Evolutionary conservation across 2,888 invertebrate genomes (phyloP).

Genomic region (Cephus pulcher): DNA sequence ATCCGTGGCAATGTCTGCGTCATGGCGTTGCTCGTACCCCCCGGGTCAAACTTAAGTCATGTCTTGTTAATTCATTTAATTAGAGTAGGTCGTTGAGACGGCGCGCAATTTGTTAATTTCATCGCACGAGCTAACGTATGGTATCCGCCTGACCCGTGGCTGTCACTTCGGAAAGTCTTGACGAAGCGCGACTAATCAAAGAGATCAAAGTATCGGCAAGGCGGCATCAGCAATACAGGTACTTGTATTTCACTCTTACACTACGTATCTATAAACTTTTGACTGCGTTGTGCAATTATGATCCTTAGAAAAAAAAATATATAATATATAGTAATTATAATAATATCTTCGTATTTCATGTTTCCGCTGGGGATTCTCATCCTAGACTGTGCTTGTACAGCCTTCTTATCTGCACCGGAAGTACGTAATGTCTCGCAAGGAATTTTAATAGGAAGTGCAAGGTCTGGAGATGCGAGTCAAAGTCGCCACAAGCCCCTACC

Average conservation of each 20-base stretch:
- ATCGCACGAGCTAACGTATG: slow-evolving; percentile 4
- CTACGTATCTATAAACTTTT: too few relatives aligned
- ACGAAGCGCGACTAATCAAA: too few relatives aligned
- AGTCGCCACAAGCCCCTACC: too few relatives aligned
- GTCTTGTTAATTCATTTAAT: slow-evolving; percentile 58
- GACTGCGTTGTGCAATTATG: neutral
- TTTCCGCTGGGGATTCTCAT: neutral
- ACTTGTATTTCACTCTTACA: too few relatives aligned
- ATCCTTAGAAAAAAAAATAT: neutral
- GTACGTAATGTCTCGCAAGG: neutral
- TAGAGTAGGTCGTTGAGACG: slow-evolving; percentile 41
- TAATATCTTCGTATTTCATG: neutral
- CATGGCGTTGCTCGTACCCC: neutral
- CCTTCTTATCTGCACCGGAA: slow-evolving; percentile 5
- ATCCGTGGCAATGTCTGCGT: too few relatives aligned
- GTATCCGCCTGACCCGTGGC: too few relatives aligned
- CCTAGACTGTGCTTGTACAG: neutral
- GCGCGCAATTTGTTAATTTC: slow-evolving; percentile 45
- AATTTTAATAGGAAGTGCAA: neutral
- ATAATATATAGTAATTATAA: neutral
- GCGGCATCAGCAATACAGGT: too few relatives aligned
- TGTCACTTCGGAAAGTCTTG: too few relatives aligned
- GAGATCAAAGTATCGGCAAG: too few relatives aligned
- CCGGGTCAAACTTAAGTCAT: slow-evolving; percentile 36
- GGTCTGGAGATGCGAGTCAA: neutral